Base-by-base conservation (phyloP, 2,797 vertebrate species). In the Octomys mimax region DNA sequence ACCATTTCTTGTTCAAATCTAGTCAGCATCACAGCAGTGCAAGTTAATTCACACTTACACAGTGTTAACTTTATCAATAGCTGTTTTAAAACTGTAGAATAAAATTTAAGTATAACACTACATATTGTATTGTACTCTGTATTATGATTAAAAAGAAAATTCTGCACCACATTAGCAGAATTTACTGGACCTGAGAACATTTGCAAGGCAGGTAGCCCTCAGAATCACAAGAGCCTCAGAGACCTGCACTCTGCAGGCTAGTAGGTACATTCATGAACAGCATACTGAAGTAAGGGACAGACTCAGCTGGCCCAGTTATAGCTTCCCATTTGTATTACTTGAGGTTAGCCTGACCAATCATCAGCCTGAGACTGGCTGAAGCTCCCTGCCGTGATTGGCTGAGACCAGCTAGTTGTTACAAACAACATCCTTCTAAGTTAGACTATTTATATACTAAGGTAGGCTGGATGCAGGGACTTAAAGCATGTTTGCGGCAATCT, bases 41-140 rank as follows among this genome's bases (percentile, higher is more conserved):
- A 85, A 61, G 18, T 64, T 87, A 14, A 88, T 88, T 91, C 73
- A 31, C 19, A 42, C 18, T 4, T 77, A 22, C 24, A 81, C 18
- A 10, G 18, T 57, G 68, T 92, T 64, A 77, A 33, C 54, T 4
- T 92, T 92, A 26, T 31, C 28, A 83, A 92, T 1, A 88, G 21
- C 24, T 91, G 16, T 79, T 91, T 88, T 57, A 92, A 94, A 84
- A 82, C 36, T 64, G 19, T 46, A 92, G 33, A 80, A 39, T 89
- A 75, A 96, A 96, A 84, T 70, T 83, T 87, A 84, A 87, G 68
- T 18, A 13, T 39, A 61, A 57, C 13, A 80, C 6, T 62, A 13
- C 49, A 77, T 22, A 16, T 82, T 66, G 46, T 75, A 75, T 28
- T 77, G 31, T 77, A 5, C 8, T 24, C 14, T 9, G 11, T 33